Evolutionary conservation across 2,113 vertebrate genomes (phyloP).

Genomic region (Suncus etruscus): DNA sequence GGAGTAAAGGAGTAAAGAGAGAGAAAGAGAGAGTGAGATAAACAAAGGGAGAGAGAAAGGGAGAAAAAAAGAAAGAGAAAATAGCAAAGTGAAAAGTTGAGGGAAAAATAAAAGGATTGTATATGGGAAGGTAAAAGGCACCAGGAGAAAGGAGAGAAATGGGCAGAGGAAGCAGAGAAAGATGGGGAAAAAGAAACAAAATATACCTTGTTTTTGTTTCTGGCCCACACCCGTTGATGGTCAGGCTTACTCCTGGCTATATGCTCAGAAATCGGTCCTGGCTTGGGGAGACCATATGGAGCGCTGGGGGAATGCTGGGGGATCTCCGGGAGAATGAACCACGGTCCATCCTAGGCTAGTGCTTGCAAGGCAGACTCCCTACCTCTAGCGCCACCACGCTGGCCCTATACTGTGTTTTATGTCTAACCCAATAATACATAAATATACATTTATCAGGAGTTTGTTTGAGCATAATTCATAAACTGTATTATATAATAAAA

Average conservation of each 20-base stretch:
- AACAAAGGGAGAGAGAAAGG: not conserved
- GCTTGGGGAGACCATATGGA: too few species aligned
- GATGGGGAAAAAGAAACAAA: slow-evolving; percentile 12
- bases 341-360: too few species aligned
- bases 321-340: too few species aligned
- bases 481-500: not conserved
- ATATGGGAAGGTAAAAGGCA: not conserved
- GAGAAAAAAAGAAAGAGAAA: not conserved
- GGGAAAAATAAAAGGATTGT: too few species aligned
- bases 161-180: accelerated
- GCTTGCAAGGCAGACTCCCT: too few species aligned
- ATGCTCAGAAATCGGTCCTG: too few species aligned
- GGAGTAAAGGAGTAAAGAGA: not conserved
- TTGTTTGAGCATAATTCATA: not conserved
- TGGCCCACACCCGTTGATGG: too few species aligned
- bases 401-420: not conserved
- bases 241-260: too few species aligned
- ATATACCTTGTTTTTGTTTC: too few species aligned
- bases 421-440: not conserved
- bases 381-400: too few species aligned
- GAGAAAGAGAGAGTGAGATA: not conserved
- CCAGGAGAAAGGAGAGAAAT: not conserved
- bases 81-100: too few species aligned
- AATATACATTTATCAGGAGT: not conserved
- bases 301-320: too few species aligned